Percentiles rank a stretch among this genome's conserved stretches.
Evolutionary conservation across 2,797 vertebrate species (phyloP).

Genomic region (Lagocephalus sceleratus): DNA sequence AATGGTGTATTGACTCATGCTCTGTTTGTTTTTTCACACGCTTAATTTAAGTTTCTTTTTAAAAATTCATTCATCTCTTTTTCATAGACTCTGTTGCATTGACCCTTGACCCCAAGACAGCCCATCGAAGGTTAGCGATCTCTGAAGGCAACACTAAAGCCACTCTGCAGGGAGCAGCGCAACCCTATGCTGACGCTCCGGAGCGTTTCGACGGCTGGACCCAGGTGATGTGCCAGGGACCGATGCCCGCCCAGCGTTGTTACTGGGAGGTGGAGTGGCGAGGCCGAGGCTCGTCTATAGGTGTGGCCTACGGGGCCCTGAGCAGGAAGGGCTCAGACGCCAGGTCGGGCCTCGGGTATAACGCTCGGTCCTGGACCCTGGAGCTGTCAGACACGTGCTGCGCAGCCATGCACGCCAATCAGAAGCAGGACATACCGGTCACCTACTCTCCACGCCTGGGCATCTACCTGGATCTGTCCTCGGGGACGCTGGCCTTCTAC

Average conservation of each 20-base stretch:
- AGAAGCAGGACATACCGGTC: slow-evolving; percentile 74
- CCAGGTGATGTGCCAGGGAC: slow-evolving; percentile 69
- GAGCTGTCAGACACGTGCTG: slow-evolving; percentile 81
- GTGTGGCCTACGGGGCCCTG: slow-evolving; percentile 66
- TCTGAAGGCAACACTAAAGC: slow-evolving; percentile 72
- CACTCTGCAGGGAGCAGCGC: slow-evolving; percentile 56
- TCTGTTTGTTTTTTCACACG: too few relatives aligned
- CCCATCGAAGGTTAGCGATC: slow-evolving; percentile 72
- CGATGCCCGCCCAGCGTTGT: slow-evolving; percentile 54
- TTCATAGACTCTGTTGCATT: slow-evolving; percentile 64
- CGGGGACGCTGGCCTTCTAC: slow-evolving; percentile 68
- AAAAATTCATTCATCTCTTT: neutral
- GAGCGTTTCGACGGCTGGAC: slow-evolving; percentile 78
- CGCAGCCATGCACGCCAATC: slow-evolving; percentile 74
- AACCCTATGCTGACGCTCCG: slow-evolving; percentile 46
- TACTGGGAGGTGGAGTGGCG: slow-evolving; percentile 84
- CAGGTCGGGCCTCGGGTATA: slow-evolving; percentile 76
- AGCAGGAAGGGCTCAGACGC: slow-evolving; percentile 70
- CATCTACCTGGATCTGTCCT: slow-evolving; percentile 67
- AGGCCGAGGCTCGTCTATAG: slow-evolving; percentile 73
- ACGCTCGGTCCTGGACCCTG: slow-evolving; percentile 79
- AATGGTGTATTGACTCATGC: too few relatives aligned
- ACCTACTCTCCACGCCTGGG: slow-evolving; percentile 77
- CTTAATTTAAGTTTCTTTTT: neutral
- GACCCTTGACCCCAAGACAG: slow-evolving; percentile 72